phyloP scores from a whole-genome alignment of 1,140 invertebrate species.

The Ridgeia piscesae region DNA sequence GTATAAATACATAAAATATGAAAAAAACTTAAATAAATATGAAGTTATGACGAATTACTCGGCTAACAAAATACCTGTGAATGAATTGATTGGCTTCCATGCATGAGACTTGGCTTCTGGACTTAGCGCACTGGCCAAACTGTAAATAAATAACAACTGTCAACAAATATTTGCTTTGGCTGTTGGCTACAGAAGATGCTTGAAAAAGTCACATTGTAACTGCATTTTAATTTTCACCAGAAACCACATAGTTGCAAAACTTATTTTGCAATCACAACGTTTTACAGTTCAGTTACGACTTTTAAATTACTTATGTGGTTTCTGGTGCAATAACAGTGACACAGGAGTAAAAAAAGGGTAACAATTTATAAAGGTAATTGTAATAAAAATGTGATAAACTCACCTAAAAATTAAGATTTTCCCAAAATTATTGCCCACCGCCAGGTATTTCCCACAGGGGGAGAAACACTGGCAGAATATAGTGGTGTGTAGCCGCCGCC shows the following conservation, averaged over 20 bases:
- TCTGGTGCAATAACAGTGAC: background rate
- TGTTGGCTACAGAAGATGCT: background rate
- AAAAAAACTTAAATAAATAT: no score
- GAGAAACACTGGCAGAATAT: slow-evolving; percentile 79
- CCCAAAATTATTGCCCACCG: slow-evolving; percentile 81
- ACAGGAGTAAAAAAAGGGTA: background rate
- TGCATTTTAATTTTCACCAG: background rate
- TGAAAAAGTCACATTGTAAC: background rate
- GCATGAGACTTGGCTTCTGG: slow-evolving; percentile 41
- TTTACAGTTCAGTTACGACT: no score
- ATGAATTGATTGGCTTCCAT: slow-evolving; percentile 46
- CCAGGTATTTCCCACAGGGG: slow-evolving; percentile 77
- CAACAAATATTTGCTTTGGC: slow-evolving; percentile 5
- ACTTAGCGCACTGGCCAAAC: slow-evolving; percentile 41
- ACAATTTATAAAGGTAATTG: background rate
- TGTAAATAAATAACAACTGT: slow-evolving; percentile 30
- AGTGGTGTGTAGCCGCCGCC: slow-evolving; percentile 71
- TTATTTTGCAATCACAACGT: no score
- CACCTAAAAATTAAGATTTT: slow-evolving; percentile 82
- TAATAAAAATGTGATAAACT: slow-evolving; percentile 36
- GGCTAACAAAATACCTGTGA: slow-evolving; percentile 43
- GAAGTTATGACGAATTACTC: background rate
- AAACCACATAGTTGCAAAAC: no score
- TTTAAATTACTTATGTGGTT: no score
- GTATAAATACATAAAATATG: no score